Percentiles rank a stretch among this genome's conserved stretches.
Conservation (phyloP, 1,140 invertebrate genomes). For the Ylistrum balloti region DNA sequence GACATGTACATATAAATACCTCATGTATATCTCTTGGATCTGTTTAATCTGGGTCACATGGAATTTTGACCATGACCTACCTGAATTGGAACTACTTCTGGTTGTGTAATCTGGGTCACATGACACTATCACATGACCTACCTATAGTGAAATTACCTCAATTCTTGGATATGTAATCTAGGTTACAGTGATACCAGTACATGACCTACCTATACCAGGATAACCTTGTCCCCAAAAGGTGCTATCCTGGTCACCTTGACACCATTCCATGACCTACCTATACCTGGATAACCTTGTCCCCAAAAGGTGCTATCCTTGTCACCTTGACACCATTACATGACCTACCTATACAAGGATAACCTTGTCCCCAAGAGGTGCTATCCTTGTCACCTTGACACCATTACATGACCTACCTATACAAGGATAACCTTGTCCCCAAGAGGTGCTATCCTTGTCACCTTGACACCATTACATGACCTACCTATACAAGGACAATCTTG, state of each 20-base stretch:
- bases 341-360: background rate
- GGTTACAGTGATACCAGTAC: no score
- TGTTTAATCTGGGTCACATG: no score
- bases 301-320: no score
- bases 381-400: no score
- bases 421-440: conserved; percentile 8
- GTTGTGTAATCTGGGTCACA: no score
- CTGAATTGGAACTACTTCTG: no score
- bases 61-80: no score
- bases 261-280: background rate
- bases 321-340: no score
- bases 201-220: conserved; percentile 74
- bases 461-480: conserved; percentile 53
- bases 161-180: background rate
- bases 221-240: background rate
- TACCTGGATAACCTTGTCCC: no score
- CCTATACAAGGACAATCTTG: conserved; percentile 74
- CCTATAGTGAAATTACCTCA: conserved; percentile 46
- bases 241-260: background rate
- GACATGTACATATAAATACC: no score
- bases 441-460: background rate
- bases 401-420: conserved; percentile 49
- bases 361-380: background rate
- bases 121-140: conserved; percentile 32
- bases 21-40: no score